Evolutionary conservation across 2,888 invertebrate genomes (phyloP), one percentile per base, ranked within the genome.

Genomic region (Dryococelus australis): DNA sequence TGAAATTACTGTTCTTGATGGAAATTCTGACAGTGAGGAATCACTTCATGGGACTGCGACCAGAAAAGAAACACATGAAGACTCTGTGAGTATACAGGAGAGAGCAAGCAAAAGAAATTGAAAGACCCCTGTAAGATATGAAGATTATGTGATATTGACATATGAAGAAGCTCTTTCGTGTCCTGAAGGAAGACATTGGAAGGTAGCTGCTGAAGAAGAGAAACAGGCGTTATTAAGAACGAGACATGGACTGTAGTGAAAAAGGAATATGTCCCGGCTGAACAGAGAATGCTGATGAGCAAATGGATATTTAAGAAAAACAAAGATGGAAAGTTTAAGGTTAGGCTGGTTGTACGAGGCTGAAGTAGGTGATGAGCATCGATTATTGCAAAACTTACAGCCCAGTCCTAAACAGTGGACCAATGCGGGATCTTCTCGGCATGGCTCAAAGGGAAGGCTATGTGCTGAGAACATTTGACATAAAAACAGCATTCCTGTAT

Each of bases 91-190:
- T 20, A 24, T 20, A 20, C 65, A 65, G 65, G 65, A 5, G 20
- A 20, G 10, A 20, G 20, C 65, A 65, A 8, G 24, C 16, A 16
- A 24, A 65, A 65, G 65, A 24, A 65, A 65, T 16, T 12, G 65
- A 20, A 65, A 16, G 20, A 65, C 16, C 65, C 65, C 65, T 65
- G 13, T 24, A 16, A 65, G 20, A 65, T 65, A 20, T 65, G 65
- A 65, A 65, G 65, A 65, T 65, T 65, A 65, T 65, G 65, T 65
- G 65, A 65, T 65, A 16, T 16, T 65, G 65, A 65, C 65, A 65
- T 65, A 65, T 65, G 20, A 65, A 65, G 65, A 65, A 65, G 65
- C 65, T 65, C 20, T 65, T 9, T 16, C 65, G 10, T 65, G 65
- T 16, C 8, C 10, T 24, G 65, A 65, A 65, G 65, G 65, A 16